Conservation (phyloP, 2,888 invertebrate genomes). For the Tanytarsus gracilentus region DNA sequence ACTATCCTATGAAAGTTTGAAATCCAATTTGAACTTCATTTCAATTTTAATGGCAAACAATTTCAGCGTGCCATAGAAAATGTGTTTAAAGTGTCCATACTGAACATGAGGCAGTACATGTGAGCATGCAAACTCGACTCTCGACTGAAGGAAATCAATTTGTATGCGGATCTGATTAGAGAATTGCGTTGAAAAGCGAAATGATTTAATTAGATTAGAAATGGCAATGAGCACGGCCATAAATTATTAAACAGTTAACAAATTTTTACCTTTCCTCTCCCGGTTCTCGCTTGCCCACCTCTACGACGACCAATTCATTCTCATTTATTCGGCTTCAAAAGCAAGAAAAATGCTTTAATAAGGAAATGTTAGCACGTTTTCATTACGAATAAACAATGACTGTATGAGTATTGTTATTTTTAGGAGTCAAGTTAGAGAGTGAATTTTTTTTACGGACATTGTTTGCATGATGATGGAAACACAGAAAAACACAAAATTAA, state of each 20-base stretch:
- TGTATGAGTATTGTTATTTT: too few relatives aligned
- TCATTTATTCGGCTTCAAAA: too few relatives aligned
- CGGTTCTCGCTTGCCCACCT: background rate
- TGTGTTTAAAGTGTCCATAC: background rate
- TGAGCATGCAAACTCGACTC: background rate
- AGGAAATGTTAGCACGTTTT: slow-evolving; percentile 8
- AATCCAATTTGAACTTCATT: too few relatives aligned
- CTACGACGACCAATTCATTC: too few relatives aligned
- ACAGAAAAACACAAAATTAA: too few relatives aligned
- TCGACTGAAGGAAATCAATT: background rate
- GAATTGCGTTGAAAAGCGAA: slow-evolving; percentile 2
- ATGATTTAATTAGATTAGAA: slow-evolving; percentile 11
- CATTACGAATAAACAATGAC: too few relatives aligned
- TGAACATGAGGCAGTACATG: background rate
- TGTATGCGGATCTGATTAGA: background rate
- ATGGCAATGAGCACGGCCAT: background rate
- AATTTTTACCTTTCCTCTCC: background rate
- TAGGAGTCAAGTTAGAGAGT: too few relatives aligned
- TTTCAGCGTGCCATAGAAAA: too few relatives aligned
- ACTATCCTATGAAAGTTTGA: too few relatives aligned
- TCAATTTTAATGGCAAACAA: too few relatives aligned
- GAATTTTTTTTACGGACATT: too few relatives aligned
- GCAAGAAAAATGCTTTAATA: background rate
- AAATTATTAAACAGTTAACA: slow-evolving; percentile 3
- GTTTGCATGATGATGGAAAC: too few relatives aligned